Evolutionary conservation across 2,797 vertebrate species (phyloP).

Genomic region (Anableps anableps): DNA sequence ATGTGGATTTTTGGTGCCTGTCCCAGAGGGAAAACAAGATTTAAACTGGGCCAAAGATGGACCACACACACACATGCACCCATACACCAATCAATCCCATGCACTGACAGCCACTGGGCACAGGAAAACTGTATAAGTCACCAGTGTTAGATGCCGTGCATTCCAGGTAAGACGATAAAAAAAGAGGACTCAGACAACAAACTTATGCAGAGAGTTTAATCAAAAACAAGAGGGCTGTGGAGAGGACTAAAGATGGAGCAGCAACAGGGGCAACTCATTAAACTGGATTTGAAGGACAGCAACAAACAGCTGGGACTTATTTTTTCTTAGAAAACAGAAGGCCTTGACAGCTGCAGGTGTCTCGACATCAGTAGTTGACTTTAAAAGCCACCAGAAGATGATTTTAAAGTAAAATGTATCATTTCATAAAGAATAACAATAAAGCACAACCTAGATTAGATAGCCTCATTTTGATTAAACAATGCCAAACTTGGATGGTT

Average conservation of each 20-base stretch:
- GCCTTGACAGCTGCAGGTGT: constrained; percentile 28
- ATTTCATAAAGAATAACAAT: too few relatives aligned
- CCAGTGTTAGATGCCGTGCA: constrained; percentile 6
- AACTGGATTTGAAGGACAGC: constrained; percentile 27
- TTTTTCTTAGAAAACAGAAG: background rate
- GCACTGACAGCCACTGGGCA: background rate
- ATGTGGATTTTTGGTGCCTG: constrained; percentile 44
- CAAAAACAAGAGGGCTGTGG: background rate
- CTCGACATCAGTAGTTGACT: constrained; percentile 20
- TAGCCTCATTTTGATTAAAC: background rate
- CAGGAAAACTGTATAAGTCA: constrained; percentile 10
- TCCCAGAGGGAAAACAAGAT: constrained; percentile 47
- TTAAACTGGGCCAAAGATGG: constrained; percentile 54
- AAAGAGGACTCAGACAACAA: constrained; percentile 21
- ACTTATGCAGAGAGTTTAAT: constrained; percentile 28
- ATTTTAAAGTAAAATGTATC: background rate
- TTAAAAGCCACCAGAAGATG: background rate
- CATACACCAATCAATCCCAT: constrained; percentile 8
- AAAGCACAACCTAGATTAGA: background rate
- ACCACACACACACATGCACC: constrained; percentile 46
- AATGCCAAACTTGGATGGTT: too few relatives aligned
- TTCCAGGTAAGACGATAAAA: constrained; percentile 22
- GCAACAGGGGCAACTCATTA: constrained; percentile 49
- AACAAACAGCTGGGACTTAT: constrained; percentile 33
- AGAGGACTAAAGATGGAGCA: constrained; percentile 29